phyloP scores from a whole-genome alignment of 2,888 invertebrate genomes.

The Agrochola lota region DNA sequence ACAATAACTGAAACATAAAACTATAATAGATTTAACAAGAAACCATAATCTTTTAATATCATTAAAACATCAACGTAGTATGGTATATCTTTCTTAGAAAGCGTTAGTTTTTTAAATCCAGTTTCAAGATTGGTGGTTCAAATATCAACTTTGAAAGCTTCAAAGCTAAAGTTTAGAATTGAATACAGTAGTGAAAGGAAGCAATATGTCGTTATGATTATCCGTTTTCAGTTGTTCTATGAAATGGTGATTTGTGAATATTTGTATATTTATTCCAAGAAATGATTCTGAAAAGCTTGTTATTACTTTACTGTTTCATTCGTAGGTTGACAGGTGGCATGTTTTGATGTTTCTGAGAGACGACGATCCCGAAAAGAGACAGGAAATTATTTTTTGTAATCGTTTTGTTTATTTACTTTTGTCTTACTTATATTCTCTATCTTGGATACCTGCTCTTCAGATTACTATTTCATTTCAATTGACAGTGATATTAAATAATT shows the following conservation, averaged over 20 bases:
- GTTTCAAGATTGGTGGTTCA: not conserved
- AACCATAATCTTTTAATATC: slow-evolving; percentile 61
- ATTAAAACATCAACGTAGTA: slow-evolving; percentile 50
- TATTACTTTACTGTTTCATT: slow-evolving; percentile 30
- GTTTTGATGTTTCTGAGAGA: slow-evolving; percentile 45
- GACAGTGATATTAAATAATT: not conserved
- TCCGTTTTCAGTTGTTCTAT: slow-evolving; percentile 56
- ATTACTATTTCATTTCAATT: not conserved
- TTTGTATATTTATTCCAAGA: slow-evolving; percentile 53
- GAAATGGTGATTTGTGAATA: slow-evolving; percentile 55
- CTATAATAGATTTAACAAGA: slow-evolving; percentile 59
- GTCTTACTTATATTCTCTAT: not conserved
- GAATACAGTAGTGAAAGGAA: slow-evolving; percentile 13
- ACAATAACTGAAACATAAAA: slow-evolving; percentile 44
- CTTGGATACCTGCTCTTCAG: not conserved
- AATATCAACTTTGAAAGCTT: not conserved
- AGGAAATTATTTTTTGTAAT: slow-evolving; percentile 23
- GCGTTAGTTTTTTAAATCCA: slow-evolving; percentile 40
- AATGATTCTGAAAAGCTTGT: slow-evolving; percentile 45
- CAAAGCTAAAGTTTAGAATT: slow-evolving; percentile 23
- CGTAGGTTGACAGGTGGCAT: slow-evolving; percentile 17
- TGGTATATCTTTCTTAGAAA: slow-evolving; percentile 54
- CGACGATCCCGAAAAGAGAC: slow-evolving; percentile 11
- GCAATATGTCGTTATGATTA: slow-evolving; percentile 47
- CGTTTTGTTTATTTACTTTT: not conserved